Evolutionary conservation across 2,113 vertebrate genomes (phyloP).

Genomic region (Neodon shergylaensis): DNA sequence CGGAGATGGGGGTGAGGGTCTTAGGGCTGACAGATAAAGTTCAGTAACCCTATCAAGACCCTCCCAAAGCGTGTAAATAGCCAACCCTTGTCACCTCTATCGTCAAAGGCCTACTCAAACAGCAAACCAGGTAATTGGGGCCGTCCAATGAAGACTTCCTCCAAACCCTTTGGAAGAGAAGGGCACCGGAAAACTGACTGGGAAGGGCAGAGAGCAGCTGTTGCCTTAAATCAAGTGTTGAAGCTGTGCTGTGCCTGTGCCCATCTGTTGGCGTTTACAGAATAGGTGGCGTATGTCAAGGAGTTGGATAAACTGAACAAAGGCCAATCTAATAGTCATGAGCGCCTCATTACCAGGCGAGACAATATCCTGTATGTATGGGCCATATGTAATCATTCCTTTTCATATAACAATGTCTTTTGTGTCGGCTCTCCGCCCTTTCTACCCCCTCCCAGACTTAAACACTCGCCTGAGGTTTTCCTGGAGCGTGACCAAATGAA

Average conservation of each 20-base stretch:
- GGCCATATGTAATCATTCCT: slow-evolving; percentile 95
- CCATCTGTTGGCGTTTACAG: slow-evolving; percentile 97
- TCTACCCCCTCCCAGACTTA: slow-evolving; percentile 79
- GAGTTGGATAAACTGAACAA: slow-evolving; percentile 90
- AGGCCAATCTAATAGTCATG: slow-evolving; percentile 89
- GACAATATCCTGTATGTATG: slow-evolving; percentile 93
- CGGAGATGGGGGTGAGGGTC: background rate
- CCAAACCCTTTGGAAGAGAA: background rate
- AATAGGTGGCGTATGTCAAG: slow-evolving; percentile 96
- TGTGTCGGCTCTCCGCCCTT: slow-evolving; percentile 80
- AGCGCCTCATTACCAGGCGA: slow-evolving; percentile 90
- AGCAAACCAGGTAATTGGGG: slow-evolving; percentile 77
- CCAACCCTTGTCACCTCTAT: background rate
- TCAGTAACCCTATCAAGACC: background rate
- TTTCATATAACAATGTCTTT: slow-evolving; percentile 93
- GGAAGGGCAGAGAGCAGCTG: slow-evolving; percentile 93
- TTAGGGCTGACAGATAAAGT: background rate
- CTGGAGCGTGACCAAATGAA: slow-evolving; percentile 88
- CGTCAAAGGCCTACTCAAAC: background rate
- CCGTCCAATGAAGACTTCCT: slow-evolving; percentile 66
- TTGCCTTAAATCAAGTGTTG: slow-evolving; percentile 93
- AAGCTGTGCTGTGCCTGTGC: slow-evolving; percentile 81
- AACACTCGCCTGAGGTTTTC: slow-evolving; percentile 84
- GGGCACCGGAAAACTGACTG: slow-evolving; percentile 55
- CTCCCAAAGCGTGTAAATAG: background rate